These are phyloP conservation scores for Drosophila suzukii DNA, from an alignment of 1,140 invertebrate genomes.

Conservation along the genomic window DNA sequence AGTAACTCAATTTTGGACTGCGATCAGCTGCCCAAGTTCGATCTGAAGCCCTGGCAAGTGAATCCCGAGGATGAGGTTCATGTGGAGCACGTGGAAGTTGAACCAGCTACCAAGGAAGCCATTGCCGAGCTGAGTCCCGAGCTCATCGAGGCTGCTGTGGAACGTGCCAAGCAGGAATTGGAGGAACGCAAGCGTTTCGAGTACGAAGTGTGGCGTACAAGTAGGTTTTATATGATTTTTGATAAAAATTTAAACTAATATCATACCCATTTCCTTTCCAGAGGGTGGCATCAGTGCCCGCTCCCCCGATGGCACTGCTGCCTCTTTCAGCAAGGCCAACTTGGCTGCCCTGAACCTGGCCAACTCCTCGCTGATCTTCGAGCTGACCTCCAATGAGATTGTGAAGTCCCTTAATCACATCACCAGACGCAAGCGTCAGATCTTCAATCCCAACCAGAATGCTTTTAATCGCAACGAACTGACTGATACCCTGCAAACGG, in stretches of 20 bases:
- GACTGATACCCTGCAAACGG: constrained; percentile 89
- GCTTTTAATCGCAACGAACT: constrained; percentile 89
- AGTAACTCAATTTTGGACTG: constrained; percentile 93
- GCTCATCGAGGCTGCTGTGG: constrained; percentile 87
- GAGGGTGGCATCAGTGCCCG: constrained; percentile 92
- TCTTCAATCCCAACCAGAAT: constrained; percentile 89
- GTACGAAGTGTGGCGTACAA: constrained; percentile 89
- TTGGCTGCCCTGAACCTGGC: constrained; percentile 91
- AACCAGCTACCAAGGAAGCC: constrained; percentile 75
- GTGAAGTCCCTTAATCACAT: constrained; percentile 88
- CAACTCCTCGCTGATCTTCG: constrained; percentile 94
- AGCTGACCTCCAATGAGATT: constrained; percentile 94
- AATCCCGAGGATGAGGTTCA: constrained; percentile 62
- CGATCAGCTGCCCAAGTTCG: constrained; percentile 88
- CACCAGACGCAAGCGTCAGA: constrained; percentile 88
- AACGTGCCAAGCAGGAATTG: constrained; percentile 90
- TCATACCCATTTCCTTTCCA: constrained; percentile 70
- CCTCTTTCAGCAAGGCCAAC: constrained; percentile 95
- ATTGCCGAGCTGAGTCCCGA: constrained; percentile 84
- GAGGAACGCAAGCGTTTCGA: constrained; percentile 90
- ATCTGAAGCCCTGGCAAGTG: constrained; percentile 84
- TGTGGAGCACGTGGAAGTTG: constrained; percentile 71
- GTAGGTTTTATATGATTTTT: constrained; percentile 40
- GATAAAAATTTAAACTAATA: not conserved
- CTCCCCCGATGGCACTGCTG: constrained; percentile 93